Evolutionary conservation across 2,113 vertebrate genomes (phyloP).

Genomic region (Myotis lucifugus): DNA sequence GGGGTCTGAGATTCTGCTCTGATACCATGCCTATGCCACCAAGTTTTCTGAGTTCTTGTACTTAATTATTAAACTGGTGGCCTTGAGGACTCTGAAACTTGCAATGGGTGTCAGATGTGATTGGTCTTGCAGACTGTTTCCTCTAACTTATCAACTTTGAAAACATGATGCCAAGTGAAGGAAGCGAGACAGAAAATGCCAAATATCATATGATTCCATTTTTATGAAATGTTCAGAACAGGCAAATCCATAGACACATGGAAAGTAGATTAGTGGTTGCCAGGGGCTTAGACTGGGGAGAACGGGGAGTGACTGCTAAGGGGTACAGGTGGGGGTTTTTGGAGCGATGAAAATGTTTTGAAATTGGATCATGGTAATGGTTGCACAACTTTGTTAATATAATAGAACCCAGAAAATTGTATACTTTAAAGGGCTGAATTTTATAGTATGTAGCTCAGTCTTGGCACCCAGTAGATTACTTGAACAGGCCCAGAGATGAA

Average conservation of each 20-base stretch:
- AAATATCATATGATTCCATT: not conserved
- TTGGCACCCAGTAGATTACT: not conserved
- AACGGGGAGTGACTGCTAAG: not conserved
- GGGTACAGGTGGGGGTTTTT: not conserved
- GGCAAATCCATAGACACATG: not conserved
- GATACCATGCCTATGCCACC: not conserved
- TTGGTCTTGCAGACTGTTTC: not conserved
- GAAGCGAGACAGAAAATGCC: not conserved
- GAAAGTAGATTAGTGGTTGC: not conserved
- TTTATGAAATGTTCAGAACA: not conserved
- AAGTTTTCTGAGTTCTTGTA: not conserved
- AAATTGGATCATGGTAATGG: not conserved
- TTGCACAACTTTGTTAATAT: not conserved
- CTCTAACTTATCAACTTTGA: not conserved
- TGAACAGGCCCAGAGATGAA: not conserved
- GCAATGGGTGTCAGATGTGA: not conserved
- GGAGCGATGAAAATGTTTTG: not conserved
- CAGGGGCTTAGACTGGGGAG: rapidly evolving
- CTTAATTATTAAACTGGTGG: not conserved
- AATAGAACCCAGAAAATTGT: not conserved
- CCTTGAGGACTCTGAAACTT: not conserved
- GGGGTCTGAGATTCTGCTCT: not conserved
- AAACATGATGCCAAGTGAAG: not conserved
- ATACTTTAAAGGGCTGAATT: not conserved
- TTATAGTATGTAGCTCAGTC: not conserved